Percentiles rank a stretch among this genome's conserved stretches.
These are phyloP conservation scores for Neopelma chrysocephalum DNA, from an alignment of 2,797 vertebrate genomes.

Conservation along the genomic window DNA sequence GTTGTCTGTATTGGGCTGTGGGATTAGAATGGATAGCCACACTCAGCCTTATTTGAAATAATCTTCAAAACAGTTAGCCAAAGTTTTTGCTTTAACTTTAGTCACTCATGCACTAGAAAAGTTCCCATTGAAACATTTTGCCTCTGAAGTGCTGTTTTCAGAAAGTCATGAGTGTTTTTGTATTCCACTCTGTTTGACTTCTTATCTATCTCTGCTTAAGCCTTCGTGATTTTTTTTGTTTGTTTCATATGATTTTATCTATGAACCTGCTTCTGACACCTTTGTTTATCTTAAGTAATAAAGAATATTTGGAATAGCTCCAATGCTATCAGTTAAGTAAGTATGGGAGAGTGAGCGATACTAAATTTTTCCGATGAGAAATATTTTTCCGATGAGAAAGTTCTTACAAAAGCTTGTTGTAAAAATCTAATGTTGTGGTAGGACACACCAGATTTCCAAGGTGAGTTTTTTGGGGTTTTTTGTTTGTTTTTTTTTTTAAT, in stretches of 20 bases:
- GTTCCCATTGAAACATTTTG: not conserved
- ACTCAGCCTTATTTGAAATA: not conserved
- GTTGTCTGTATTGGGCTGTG: not conserved
- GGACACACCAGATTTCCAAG: not conserved
- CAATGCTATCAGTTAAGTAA: not conserved
- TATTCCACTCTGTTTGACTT: not conserved
- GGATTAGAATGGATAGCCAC: not conserved
- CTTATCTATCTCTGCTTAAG: not conserved
- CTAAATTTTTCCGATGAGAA: too few relatives aligned
- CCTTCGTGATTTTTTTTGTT: not conserved
- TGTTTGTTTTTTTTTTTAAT: not conserved
- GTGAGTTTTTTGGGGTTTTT: too few relatives aligned
- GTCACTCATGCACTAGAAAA: not conserved
- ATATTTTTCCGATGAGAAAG: not conserved
- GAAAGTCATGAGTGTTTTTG: not conserved
- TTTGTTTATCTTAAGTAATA: conserved; percentile 17
- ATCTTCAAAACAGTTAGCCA: not conserved
- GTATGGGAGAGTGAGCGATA: not conserved
- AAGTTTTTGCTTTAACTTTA: not conserved
- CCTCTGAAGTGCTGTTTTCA: not conserved
- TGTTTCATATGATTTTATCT: not conserved
- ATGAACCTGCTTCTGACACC: not conserved
- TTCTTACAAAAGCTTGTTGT: not conserved
- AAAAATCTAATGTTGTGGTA: not conserved
- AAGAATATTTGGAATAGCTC: not conserved